Percentiles rank a stretch among this genome's conserved stretches.
Conservation (phyloP, 2,113 vertebrate genomes). For the Aptenodytes forsteri region DNA sequence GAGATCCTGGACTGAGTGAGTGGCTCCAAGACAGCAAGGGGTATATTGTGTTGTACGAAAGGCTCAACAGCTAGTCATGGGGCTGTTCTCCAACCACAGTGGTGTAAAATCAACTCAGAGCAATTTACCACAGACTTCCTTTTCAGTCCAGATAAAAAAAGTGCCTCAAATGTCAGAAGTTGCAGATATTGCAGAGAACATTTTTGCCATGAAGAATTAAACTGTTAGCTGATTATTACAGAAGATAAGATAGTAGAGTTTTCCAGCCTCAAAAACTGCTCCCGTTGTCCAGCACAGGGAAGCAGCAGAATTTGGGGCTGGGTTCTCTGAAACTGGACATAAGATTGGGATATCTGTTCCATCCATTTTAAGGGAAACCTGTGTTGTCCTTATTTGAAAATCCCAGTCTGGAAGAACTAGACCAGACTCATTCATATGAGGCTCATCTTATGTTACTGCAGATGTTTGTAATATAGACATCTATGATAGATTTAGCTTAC, state of each 20-base stretch:
- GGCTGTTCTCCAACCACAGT: background rate
- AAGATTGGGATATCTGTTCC: background rate
- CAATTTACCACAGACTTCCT: background rate
- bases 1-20: background rate
- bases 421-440: background rate
- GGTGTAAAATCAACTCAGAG: background rate
- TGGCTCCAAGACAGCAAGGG: background rate
- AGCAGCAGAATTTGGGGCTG: background rate
- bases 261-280: background rate
- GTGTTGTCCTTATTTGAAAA: background rate
- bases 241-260: background rate
- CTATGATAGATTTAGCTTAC: background rate
- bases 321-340: background rate
- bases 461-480: background rate
- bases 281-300: background rate
- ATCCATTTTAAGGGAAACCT: background rate
- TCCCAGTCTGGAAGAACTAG: background rate
- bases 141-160: background rate
- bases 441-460: background rate
- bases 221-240: background rate
- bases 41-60: no score
- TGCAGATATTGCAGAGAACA: background rate
- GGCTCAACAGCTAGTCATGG: background rate
- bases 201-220: background rate
- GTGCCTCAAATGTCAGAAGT: background rate